Percentiles rank a stretch among this genome's conserved stretches.
Evolutionary conservation across 1,140 invertebrate species (phyloP).

Genomic region (Lordiphosa stackelbergi): DNA sequence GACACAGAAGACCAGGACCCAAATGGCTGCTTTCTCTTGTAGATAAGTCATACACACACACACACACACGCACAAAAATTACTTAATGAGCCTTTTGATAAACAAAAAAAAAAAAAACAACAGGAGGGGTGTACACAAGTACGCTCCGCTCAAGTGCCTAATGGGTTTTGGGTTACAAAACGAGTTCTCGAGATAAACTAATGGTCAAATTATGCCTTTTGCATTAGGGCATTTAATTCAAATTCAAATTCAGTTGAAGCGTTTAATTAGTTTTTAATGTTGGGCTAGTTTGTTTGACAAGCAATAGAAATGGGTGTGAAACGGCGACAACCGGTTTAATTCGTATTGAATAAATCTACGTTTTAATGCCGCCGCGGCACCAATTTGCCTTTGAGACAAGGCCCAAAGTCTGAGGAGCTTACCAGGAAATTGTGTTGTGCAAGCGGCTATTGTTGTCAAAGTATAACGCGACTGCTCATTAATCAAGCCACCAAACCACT

Average conservation of each 20-base stretch:
- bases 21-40: constrained; percentile 32
- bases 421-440: constrained; percentile 46
- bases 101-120: constrained; percentile 48
- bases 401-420: constrained; percentile 3
- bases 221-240: constrained; percentile 40
- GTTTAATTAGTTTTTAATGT: constrained; percentile 75
- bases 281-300: constrained; percentile 71
- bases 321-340: constrained; percentile 28
- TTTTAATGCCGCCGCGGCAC: constrained; percentile 32
- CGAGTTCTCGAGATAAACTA: constrained; percentile 62
- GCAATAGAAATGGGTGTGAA: constrained; percentile 59
- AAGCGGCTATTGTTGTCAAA: constrained; percentile 29
- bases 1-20: constrained; percentile 35
- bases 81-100: constrained; percentile 68
- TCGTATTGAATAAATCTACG: constrained; percentile 35
- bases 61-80: constrained; percentile 33
- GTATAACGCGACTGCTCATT: constrained; percentile 42
- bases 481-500: constrained; percentile 43
- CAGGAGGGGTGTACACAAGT: constrained; percentile 7
- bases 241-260: constrained; percentile 21
- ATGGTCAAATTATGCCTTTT: constrained; percentile 64
- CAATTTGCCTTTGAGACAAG: constrained; percentile 36
- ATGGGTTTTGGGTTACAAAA: constrained; percentile 73
- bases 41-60: constrained; percentile 47
- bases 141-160: constrained; percentile 56